phyloP scores from a whole-genome alignment of 2,113 vertebrate genomes.

The human (Homo sapiens) region GRCh38 chr18:2085501-2086000 shows the following conservation, averaged over 20 bases:
- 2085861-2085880: background rate
- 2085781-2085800: constrained; percentile 27
- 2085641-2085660: background rate
- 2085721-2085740: background rate
- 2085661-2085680: background rate
- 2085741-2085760: constrained; percentile 46
- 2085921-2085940: constrained; percentile 61
- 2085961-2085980: constrained; percentile 45
- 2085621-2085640: background rate
- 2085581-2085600: background rate
- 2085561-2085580: constrained; percentile 7
- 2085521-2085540: too few relatives aligned
- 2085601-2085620: background rate
- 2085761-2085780: constrained; percentile 36
- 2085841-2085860: constrained; percentile 49
- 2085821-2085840: constrained; percentile 51
- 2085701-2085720: constrained; percentile 20
- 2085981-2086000: constrained; percentile 5
- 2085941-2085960: constrained; percentile 55
- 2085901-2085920: background rate
- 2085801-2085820: background rate
- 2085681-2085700: constrained; percentile 29
- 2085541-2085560: too few relatives aligned
- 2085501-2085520: too few relatives aligned
- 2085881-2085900: background rate